These are phyloP conservation scores for Falco peregrinus DNA, from an alignment of 2,797 vertebrate species.

Conservation along the genomic window DNA sequence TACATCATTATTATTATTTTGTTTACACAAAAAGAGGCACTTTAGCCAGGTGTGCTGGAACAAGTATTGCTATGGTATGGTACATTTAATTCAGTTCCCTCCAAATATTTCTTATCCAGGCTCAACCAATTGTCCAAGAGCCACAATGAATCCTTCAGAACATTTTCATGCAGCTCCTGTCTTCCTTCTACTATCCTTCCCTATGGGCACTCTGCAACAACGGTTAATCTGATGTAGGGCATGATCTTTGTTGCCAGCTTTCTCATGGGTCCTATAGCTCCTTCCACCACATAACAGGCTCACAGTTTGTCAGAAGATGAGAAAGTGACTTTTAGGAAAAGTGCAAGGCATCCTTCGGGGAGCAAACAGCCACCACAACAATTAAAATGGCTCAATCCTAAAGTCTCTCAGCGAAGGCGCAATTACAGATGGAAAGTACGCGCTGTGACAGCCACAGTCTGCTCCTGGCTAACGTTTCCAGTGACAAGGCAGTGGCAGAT, in stretches of 20 bases:
- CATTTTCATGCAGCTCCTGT: not conserved
- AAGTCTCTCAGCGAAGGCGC: not conserved
- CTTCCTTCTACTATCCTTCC: not conserved
- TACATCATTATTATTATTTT: not conserved
- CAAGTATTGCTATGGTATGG: not conserved
- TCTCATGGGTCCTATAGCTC: not conserved
- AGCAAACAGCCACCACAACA: not conserved
- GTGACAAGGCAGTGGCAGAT: not conserved
- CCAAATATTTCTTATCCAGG: not conserved
- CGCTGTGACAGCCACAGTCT: not conserved
- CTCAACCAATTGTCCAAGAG: not conserved
- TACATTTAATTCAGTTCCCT: not conserved
- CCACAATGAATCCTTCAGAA: not conserved
- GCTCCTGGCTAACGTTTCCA: not conserved
- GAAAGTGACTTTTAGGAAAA: not conserved
- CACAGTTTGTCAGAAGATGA: not conserved
- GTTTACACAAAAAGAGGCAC: not conserved
- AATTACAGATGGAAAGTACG: not conserved
- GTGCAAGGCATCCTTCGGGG: not conserved
- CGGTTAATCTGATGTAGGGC: not conserved
- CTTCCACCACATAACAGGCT: not conserved
- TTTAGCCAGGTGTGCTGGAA: not conserved
- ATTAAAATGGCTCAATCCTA: not conserved
- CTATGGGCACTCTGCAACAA: not conserved
- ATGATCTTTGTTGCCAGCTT: not conserved